Percentiles rank a stretch among this genome's conserved stretches.
Evolutionary conservation across 2,888 invertebrate genomes (phyloP).

Genomic region (Panzeria rudis): DNA sequence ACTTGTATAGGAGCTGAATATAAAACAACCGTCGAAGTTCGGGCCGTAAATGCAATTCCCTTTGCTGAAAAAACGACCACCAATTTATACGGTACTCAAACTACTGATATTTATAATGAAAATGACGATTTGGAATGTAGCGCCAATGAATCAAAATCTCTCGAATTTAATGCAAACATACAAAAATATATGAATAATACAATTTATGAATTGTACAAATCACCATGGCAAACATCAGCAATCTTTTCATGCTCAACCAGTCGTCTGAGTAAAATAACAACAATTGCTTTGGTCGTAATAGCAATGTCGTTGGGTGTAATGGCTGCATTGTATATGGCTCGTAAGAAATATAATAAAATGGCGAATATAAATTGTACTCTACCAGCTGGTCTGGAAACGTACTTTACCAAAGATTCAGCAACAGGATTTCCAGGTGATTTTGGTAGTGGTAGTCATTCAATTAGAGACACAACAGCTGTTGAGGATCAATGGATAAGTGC

Average conservation of each 20-base stretch:
- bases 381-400: slow-evolving; percentile 79
- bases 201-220: slow-evolving; percentile 75
- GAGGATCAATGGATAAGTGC: slow-evolving; percentile 67
- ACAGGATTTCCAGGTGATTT: slow-evolving; percentile 41
- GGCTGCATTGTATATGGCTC: slow-evolving; percentile 74
- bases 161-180: slow-evolving; percentile 20
- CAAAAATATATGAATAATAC: slow-evolving; percentile 71
- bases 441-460: slow-evolving; percentile 4
- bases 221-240: slow-evolving; percentile 75
- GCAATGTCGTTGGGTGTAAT: slow-evolving; percentile 71
- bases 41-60: slow-evolving; percentile 80
- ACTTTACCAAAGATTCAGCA: slow-evolving; percentile 76
- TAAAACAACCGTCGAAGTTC: slow-evolving; percentile 77
- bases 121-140: slow-evolving; percentile 69
- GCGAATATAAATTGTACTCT: slow-evolving; percentile 79
- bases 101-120: slow-evolving; percentile 48
- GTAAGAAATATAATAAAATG: slow-evolving; percentile 80
- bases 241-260: slow-evolving; percentile 73
- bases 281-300: slow-evolving; percentile 72
- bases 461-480: slow-evolving; percentile 38
- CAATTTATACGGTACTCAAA: slow-evolving; percentile 5
- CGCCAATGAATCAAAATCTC: slow-evolving; percentile 39
- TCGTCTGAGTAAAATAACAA: slow-evolving; percentile 74
- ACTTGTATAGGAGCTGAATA: slow-evolving; percentile 75
- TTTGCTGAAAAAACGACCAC: slow-evolving; percentile 41